Evolutionary conservation across 2,797 vertebrate species (phyloP).

Genomic region (Sciurus vulgaris): DNA sequence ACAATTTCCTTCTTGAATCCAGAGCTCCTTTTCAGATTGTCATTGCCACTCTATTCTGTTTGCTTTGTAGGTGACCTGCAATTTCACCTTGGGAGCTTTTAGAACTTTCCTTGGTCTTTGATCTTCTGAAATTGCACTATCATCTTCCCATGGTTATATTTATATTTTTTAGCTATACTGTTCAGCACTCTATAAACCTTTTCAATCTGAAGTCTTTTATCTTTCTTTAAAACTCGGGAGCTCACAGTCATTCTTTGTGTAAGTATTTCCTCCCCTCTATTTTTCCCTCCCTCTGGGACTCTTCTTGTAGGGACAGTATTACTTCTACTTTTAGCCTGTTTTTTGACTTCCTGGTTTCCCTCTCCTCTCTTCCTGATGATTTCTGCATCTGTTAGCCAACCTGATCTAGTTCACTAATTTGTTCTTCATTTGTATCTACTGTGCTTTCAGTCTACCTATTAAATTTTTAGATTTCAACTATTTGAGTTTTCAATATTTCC

Average conservation of each 20-base stretch:
- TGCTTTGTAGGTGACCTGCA: background rate
- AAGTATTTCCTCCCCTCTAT: background rate
- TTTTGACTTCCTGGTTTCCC: background rate
- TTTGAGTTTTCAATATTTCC: background rate
- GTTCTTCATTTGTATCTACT: background rate
- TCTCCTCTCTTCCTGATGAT: background rate
- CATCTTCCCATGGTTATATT: background rate
- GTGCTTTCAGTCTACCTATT: background rate
- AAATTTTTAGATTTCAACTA: background rate
- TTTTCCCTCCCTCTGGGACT: background rate
- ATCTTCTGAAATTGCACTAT: background rate
- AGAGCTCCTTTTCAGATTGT: background rate
- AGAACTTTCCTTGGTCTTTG: conserved; percentile 9
- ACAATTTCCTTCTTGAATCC: background rate
- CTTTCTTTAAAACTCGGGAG: background rate
- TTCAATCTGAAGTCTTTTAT: background rate
- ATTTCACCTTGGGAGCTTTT: conserved; percentile 11
- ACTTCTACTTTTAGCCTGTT: background rate
- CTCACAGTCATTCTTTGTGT: background rate
- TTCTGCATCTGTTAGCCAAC: background rate
- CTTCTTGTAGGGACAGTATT: background rate
- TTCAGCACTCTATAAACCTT: background rate
- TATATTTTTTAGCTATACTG: background rate
- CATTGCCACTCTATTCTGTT: background rate
- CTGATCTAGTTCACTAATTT: background rate